Conservation (phyloP, 1,140 invertebrate species). For the Plutomurus gul region DNA sequence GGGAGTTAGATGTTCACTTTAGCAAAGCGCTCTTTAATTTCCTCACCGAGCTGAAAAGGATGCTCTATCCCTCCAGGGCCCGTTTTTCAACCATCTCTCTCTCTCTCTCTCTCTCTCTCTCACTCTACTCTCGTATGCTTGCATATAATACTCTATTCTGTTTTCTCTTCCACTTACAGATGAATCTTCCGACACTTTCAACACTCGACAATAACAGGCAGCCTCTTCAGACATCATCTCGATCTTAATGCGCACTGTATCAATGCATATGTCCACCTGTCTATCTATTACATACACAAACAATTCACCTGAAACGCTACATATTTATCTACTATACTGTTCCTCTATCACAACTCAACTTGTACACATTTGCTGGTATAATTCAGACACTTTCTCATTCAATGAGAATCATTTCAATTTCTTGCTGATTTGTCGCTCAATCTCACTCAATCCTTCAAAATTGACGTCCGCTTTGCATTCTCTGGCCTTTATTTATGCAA, state of each 20-base stretch:
- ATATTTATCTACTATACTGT: background rate
- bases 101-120: background rate
- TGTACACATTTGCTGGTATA: too few relatives aligned
- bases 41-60: slow-evolving; percentile 47
- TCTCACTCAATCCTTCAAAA: too few relatives aligned
- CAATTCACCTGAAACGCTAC: background rate
- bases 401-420: too few relatives aligned
- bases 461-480: too few relatives aligned
- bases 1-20: slow-evolving; percentile 54
- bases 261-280: background rate
- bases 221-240: slow-evolving; percentile 22
- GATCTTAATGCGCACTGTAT: slow-evolving; percentile 19
- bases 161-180: slow-evolving; percentile 20
- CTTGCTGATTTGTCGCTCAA: too few relatives aligned
- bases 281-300: slow-evolving; percentile 8
- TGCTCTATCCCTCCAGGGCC: slow-evolving; percentile 39
- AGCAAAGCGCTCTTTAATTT: slow-evolving; percentile 53
- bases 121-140: too few relatives aligned
- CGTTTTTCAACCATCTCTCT: background rate
- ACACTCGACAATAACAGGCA: slow-evolving; percentile 32
- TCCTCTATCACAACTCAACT: too few relatives aligned
- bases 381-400: too few relatives aligned
- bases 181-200: slow-evolving; percentile 31
- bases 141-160: slow-evolving; percentile 1
- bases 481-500: too few relatives aligned